These are phyloP conservation scores for Athrips mouffetella DNA, from an alignment of 2,888 invertebrate genomes.

Conservation along the genomic window DNA sequence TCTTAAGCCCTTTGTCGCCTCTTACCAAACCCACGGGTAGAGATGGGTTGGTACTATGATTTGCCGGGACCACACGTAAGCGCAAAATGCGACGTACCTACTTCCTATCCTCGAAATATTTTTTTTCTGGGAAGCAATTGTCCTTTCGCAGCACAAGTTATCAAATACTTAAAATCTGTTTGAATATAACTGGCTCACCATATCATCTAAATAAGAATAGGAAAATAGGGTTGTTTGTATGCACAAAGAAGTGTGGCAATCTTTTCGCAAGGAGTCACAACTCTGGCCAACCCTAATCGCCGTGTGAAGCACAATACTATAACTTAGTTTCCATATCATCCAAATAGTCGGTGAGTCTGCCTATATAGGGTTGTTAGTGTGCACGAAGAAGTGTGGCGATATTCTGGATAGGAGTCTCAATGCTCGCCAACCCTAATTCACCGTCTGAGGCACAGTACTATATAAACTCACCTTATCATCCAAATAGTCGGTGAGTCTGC, in stretches of 20 bases:
- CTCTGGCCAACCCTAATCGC: too few relatives aligned
- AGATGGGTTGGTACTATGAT: too few relatives aligned
- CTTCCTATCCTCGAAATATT: too few relatives aligned
- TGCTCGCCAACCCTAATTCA: constrained; percentile 62
- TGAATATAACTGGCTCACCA: background rate
- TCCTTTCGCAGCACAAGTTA: too few relatives aligned
- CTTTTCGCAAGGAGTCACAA: too few relatives aligned
- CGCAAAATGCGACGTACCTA: too few relatives aligned
- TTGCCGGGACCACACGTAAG: too few relatives aligned
- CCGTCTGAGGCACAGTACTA: too few relatives aligned
- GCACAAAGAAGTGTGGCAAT: background rate
- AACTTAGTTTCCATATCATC: constrained; percentile 88
- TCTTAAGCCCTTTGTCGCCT: too few relatives aligned
- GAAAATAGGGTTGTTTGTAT: background rate
- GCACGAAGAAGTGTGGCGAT: constrained; percentile 94
- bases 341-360: constrained; percentile 91
- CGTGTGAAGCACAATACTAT: background rate
- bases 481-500: constrained; percentile 91
- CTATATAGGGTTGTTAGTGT: constrained; percentile 91
- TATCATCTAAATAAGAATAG: background rate
- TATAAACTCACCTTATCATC: constrained; percentile 90
- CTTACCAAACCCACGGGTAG: too few relatives aligned
- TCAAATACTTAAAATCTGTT: too few relatives aligned
- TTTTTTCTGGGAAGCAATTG: too few relatives aligned
- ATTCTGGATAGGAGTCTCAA: constrained; percentile 89